Evolutionary conservation across 2,113 vertebrate species (phyloP), one percentile per base, ranked within the genome.

Genomic region (Anolis carolinensis): DNA sequence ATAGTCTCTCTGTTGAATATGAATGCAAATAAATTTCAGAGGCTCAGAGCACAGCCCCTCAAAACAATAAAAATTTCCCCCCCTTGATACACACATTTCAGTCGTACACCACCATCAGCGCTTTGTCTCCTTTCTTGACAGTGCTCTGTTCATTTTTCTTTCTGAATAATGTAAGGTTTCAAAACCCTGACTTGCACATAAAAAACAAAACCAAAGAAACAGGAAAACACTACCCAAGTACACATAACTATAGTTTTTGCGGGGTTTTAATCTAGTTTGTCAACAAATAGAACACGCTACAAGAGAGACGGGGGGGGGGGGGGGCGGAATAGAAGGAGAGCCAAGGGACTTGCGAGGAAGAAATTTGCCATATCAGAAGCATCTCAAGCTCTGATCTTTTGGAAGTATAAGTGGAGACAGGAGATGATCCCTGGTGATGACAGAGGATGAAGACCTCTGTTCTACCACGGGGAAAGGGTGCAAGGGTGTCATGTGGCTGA

Each of bases 121-220:
- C 95, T 95, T 95, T 86, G 86, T 59, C 86, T 91, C 11, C 89
- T 32, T 25, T 95, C 90, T 65, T 88, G 27, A 68, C 93, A 91
- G 92, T 89, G 92, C 91, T 39, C 44, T 86, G 59, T 89, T 90
- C 94, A 91, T 95, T 94, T 96, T 95, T 96, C 95, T 97, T 95
- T 92, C 93, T 96, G 95, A 96, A 89, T 94, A 95, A 96, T 96
- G 92, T 94, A 93, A 89, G 92, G 93, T 92, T 94, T 93, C 82
- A 77, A 89, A 91, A 88, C 90, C 88, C 92, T 93, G 95, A 92
- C 94, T 95, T 92, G 90, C 93, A 91, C 93, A 92, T 95, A 94
- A 95, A 95, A 96, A 95, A 96, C 84, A 70, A 71, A 94, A 76
- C 85, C 92, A 86, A 74, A 91, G 90, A 90, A 93, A 90, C 82